Evolutionary conservation across 2,888 invertebrate species (phyloP), one percentile per base, ranked within the genome.

Genomic region (Aspidiotus rigidus): DNA sequence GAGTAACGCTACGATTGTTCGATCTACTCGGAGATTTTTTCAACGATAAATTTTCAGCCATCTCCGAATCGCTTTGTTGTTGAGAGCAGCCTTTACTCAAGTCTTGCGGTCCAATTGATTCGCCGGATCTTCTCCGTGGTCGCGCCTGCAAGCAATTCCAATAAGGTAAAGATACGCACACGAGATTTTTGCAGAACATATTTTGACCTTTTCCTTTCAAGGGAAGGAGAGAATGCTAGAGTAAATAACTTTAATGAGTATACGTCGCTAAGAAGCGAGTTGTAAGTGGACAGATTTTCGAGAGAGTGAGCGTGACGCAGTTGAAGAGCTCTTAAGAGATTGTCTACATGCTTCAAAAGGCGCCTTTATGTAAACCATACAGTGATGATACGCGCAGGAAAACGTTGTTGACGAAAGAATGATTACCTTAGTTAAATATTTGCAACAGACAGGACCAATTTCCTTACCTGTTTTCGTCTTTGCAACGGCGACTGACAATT

Each of bases 51-150:
- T 86, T 85, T 73, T 80, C 79, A 17, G 73, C 72, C 73, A 79
- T 78, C 15, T 77, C 74, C 69, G 72, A 57, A 40, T 57, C 64
- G 71, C 83, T 82, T 0, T 79, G 78, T 28, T 28, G 28, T 69
- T 76, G 70, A 76, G 81, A 74, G 75, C 77, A 64, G 74, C 72
- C 77, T 73, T 77, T 82, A 61, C 81, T 80, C 56, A 86, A 79
- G 75, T 86, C 86, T 74, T 86, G 86, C 2, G 85, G 74, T 39
- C 83, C 81, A 73, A 80, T 79, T 70, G 83, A 74, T 75, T 93
- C 93, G 7, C 91, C 90, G 0, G 91, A 91, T 76, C 92, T 83
- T 73, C 93, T 82, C 60, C 92, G 81, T 5, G 93, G 93, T 62
- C 92, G 81, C 8, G 92, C 92, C 79, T 93, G 71, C 15, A 71